Evolutionary conservation across 1,140 invertebrate species (phyloP).

Genomic region (Ceratina japonica): DNA sequence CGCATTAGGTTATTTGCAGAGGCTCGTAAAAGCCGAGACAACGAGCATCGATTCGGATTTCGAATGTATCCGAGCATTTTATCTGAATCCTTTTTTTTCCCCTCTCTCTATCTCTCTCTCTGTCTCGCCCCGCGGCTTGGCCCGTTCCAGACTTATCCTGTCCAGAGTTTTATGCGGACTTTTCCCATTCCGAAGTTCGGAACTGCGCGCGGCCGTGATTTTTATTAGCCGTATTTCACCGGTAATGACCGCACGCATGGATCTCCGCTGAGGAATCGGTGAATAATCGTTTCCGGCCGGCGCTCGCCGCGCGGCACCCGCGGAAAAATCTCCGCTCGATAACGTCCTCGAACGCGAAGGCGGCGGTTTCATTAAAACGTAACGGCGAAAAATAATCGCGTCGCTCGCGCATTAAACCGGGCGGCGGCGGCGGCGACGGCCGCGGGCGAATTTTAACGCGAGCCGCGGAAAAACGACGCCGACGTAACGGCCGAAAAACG

Average conservation of each 20-base stretch:
- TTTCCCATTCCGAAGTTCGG: constrained; percentile 52
- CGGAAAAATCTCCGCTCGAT: constrained; percentile 20
- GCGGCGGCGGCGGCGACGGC: too few species aligned
- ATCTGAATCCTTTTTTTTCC: not conserved
- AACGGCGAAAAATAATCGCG: constrained; percentile 15
- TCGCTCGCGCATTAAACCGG: not conserved
- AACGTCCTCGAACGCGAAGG: not conserved
- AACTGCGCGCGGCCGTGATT: constrained; percentile 25
- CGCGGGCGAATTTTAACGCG: not conserved
- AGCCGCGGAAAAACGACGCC: not conserved
- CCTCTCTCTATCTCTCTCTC: not conserved
- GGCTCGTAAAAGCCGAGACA: constrained; percentile 16
- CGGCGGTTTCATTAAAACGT: constrained; percentile 29
- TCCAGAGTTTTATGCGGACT: constrained; percentile 36
- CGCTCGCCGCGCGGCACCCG: not conserved
- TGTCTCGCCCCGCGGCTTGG: not conserved
- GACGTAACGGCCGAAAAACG: too few species aligned
- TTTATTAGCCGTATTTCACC: constrained; percentile 58
- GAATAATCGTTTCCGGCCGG: constrained; percentile 28
- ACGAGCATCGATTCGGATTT: constrained; percentile 22
- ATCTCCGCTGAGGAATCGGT: constrained; percentile 40
- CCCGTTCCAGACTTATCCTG: not conserved
- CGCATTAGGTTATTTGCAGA: not conserved
- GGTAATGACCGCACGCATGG: constrained; percentile 49
- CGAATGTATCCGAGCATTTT: constrained; percentile 14